Evolutionary conservation across 1,140 invertebrate species (phyloP).

Genomic region (Lordiphosa mommai): DNA sequence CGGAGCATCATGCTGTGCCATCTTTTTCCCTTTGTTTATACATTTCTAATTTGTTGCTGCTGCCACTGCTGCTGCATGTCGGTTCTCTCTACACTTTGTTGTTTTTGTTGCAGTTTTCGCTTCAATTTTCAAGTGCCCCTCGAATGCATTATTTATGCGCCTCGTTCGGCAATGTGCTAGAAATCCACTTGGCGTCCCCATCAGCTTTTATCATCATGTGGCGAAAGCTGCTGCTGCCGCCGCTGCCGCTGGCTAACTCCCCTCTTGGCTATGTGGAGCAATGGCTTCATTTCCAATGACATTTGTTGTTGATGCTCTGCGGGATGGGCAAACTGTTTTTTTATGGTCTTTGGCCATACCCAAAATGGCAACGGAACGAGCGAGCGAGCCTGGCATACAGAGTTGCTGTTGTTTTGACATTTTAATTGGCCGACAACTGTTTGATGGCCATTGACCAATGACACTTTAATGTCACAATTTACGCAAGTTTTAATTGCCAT

Average conservation of each 20-base stretch:
- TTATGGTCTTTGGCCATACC: slow-evolving; percentile 44
- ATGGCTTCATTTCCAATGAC: slow-evolving; percentile 71
- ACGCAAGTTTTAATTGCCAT: slow-evolving; percentile 18
- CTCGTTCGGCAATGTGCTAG: slow-evolving; percentile 58
- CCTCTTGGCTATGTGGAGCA: slow-evolving; percentile 52
- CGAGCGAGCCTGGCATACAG: slow-evolving; percentile 17
- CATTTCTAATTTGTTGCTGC: slow-evolving; percentile 39
- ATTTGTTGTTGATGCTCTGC: slow-evolving; percentile 59
- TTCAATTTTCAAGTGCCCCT: slow-evolving; percentile 61
- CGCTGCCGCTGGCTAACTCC: neutral
- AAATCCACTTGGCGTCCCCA: slow-evolving; percentile 57
- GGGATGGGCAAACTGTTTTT: slow-evolving; percentile 49
- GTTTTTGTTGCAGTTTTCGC: slow-evolving; percentile 58
- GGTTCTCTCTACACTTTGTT: slow-evolving; percentile 9
- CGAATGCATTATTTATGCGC: slow-evolving; percentile 67
- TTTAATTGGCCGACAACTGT: slow-evolving; percentile 57
- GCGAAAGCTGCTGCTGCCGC: slow-evolving; percentile 30
- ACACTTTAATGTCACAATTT: slow-evolving; percentile 68
- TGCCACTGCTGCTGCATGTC: slow-evolving; percentile 1
- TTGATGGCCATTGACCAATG: slow-evolving; percentile 45
- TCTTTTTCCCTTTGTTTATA: slow-evolving; percentile 24
- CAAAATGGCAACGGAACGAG: slow-evolving; percentile 46
- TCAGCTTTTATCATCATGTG: slow-evolving; percentile 34
- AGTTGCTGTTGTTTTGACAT: slow-evolving; percentile 64
- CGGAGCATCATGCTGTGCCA: slow-evolving; percentile 23